These are phyloP conservation scores for Ochropacha duplaris DNA, from an alignment of 2,888 invertebrate genomes.

Conservation along the genomic window DNA sequence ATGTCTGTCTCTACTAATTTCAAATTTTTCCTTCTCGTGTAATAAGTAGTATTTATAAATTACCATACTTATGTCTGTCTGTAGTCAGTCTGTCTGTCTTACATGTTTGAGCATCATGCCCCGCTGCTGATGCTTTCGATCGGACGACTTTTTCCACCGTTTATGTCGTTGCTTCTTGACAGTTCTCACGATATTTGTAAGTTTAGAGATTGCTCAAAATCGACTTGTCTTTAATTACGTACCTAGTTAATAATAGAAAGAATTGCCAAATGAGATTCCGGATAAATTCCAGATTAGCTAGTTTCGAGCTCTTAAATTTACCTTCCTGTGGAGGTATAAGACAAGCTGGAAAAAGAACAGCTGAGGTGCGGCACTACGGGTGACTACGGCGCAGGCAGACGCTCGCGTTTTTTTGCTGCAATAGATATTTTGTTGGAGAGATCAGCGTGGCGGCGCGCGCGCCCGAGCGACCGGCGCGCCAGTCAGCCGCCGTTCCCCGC, in stretches of 20 bases:
- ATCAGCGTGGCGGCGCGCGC: constrained; percentile 73
- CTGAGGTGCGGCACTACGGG: constrained; percentile 46
- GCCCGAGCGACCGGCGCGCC: constrained; percentile 43
- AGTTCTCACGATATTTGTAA: too few relatives aligned
- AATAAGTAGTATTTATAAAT: neutral
- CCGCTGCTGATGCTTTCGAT: neutral
- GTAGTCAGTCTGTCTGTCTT: constrained; percentile 8
- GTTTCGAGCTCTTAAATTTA: constrained; percentile 55
- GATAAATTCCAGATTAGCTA: too few relatives aligned
- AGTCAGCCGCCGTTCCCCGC: constrained; percentile 71
- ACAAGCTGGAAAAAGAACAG: constrained; percentile 46
- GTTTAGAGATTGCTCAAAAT: too few relatives aligned
- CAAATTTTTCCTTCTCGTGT: neutral
- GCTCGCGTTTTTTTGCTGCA: constrained; percentile 51
- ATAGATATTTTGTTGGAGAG: constrained; percentile 61
- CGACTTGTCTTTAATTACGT: too few relatives aligned
- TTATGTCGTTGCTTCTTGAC: too few relatives aligned
- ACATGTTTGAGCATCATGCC: constrained; percentile 14
- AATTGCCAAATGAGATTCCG: neutral
- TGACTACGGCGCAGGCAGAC: too few relatives aligned
- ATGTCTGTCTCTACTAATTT: neutral
- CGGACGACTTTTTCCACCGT: too few relatives aligned
- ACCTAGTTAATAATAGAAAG: too few relatives aligned
- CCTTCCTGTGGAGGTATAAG: constrained; percentile 39
- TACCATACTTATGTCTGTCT: neutral